Conservation (phyloP, 2,113 vertebrate genomes). For the Oreochromis aureus region DNA sequence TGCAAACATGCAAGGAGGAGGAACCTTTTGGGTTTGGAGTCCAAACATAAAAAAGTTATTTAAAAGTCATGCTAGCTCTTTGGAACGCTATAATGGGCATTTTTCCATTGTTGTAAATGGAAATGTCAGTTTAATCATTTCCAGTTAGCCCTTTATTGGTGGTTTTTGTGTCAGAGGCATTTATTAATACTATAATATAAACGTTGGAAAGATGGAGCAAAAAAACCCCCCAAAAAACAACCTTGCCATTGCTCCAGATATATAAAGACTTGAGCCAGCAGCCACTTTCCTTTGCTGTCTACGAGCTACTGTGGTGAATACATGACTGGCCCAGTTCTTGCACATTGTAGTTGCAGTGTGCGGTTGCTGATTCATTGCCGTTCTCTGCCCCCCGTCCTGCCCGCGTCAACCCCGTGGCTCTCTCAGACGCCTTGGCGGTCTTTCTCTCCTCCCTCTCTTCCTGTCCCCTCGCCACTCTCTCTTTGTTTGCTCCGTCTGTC, state of each 20-base stretch:
- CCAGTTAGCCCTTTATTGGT: not conserved
- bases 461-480: conserved; percentile 35
- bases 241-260: not conserved
- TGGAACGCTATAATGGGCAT: not conserved
- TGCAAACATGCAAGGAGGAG: not conserved
- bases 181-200: not conserved
- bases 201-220: not conserved
- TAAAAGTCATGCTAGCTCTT: not conserved
- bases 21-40: not conserved
- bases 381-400: not conserved
- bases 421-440: conserved; percentile 13
- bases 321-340: not conserved
- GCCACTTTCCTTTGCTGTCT: not conserved
- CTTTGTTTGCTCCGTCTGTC: conserved; percentile 20
- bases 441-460: conserved; percentile 52
- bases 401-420: conserved; percentile 11
- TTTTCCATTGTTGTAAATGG: not conserved
- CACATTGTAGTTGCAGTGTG: not conserved
- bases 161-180: not conserved
- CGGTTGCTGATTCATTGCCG: not conserved
- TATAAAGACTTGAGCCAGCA: not conserved
- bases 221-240: not conserved
- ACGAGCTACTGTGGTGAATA: not conserved
- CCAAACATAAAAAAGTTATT: not conserved
- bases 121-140: not conserved